Conservation (phyloP, 2,888 invertebrate genomes). For the Carterocephalus palaemon region DNA sequence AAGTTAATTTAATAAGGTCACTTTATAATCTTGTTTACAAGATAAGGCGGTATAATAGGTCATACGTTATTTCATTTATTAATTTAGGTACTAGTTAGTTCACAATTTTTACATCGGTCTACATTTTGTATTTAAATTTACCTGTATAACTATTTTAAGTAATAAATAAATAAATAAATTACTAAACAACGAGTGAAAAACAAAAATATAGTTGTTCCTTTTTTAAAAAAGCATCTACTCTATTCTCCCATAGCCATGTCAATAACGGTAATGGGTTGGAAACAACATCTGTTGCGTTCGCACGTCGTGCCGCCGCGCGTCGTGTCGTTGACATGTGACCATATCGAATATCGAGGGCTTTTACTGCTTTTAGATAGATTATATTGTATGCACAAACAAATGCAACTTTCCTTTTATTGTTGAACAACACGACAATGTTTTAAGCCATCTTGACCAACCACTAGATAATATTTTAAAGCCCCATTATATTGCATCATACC, state of each 20-base stretch:
- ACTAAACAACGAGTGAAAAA: too few species aligned
- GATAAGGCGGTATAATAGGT: too few species aligned
- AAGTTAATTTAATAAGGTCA: too few species aligned
- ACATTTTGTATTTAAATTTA: too few species aligned
- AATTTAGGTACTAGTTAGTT: too few species aligned
- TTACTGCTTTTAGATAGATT: conserved; percentile 8
- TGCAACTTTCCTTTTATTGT: background rate
- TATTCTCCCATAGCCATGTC: conserved; percentile 37
- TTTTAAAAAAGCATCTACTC: too few species aligned
- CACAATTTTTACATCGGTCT: too few species aligned
- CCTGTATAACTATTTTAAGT: too few species aligned
- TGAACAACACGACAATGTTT: background rate
- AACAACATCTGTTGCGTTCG: conserved; percentile 58
- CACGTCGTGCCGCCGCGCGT: conserved; percentile 20
- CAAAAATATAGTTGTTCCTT: too few species aligned
- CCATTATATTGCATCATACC: background rate
- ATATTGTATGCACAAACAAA: background rate
- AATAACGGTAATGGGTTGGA: conserved; percentile 55
- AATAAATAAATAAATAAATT: too few species aligned
- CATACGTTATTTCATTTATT: too few species aligned
- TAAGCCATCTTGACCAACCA: background rate
- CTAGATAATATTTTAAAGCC: background rate
- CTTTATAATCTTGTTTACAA: too few species aligned
- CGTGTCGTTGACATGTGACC: conserved; percentile 22
- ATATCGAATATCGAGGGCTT: conserved; percentile 13